A percentile compares a stretch with the other conserved stretches of the same genome.
These are phyloP conservation scores for Enteromius afrohamiltoni DNA, from an alignment of 2,797 vertebrate species.

Conservation along the genomic window DNA sequence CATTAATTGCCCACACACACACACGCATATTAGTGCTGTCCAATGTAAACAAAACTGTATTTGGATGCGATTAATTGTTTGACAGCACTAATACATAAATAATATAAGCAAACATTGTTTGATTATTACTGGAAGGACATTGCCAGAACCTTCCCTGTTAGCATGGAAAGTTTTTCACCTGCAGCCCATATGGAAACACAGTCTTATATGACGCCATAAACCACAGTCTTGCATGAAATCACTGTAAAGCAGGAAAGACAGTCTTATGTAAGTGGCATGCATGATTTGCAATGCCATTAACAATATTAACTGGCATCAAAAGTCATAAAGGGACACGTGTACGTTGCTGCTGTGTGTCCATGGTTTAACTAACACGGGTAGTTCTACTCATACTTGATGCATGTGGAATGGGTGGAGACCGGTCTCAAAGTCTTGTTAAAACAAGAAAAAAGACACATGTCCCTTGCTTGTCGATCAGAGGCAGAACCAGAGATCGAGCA, in stretches of 20 bases:
- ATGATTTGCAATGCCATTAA: conserved; percentile 3
- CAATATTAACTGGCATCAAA: background rate
- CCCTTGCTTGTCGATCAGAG: conserved; percentile 81
- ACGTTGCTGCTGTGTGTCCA: background rate
- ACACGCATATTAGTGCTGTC: no score
- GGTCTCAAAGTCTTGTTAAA: conserved; percentile 34
- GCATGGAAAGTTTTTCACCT: background rate
- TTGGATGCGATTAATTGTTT: no score
- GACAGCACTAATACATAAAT: no score
- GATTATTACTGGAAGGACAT: background rate
- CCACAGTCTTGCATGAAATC: conserved; percentile 15
- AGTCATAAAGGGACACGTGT: background rate
- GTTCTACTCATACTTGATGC: conserved; percentile 61
- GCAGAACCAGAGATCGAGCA: conserved; percentile 95
- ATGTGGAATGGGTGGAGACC: conserved; percentile 61
- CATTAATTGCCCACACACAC: no score
- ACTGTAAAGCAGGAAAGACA: background rate
- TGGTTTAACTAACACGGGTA: conserved; percentile 24
- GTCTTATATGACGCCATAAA: background rate
- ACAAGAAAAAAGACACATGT: conserved; percentile 56
- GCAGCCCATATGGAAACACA: conserved; percentile 8
- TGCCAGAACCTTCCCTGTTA: background rate
- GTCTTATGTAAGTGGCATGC: background rate
- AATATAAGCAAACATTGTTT: background rate
- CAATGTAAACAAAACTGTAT: no score